These are phyloP conservation scores for Phymanthus crucifer DNA, from an alignment of 92 coral and sea anemone species.

Conservation along the genomic window DNA sequence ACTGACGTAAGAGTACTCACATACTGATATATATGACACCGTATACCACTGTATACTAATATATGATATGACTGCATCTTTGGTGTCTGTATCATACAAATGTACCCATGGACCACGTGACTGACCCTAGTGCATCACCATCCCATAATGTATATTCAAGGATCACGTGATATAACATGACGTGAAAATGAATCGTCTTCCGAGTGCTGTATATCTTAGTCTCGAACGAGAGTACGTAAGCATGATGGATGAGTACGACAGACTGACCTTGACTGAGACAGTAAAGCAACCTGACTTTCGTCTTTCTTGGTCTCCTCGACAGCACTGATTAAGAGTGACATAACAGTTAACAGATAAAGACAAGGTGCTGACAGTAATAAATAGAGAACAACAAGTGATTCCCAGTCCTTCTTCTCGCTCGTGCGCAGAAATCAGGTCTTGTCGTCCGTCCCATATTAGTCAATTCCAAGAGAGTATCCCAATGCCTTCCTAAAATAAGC, in stretches of 20 bases:
- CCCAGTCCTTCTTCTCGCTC: too few species aligned
- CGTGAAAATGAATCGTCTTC: too few species aligned
- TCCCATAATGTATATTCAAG: not conserved
- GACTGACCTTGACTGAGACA: conserved; percentile 38
- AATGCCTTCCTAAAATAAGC: not conserved
- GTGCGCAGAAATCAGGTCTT: too few species aligned
- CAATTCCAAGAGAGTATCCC: not conserved
- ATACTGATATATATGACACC: not conserved
- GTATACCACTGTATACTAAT: not conserved
- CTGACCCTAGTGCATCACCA: not conserved
- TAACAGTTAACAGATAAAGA: conserved; percentile 6
- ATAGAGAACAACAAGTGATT: not conserved
- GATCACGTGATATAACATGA: not conserved
- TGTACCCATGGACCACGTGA: conserved; percentile 2
- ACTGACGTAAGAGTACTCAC: not conserved
- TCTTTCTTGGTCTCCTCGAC: conserved; percentile 26
- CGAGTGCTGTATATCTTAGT: not conserved
- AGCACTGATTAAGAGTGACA: conserved; percentile 17
- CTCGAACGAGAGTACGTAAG: not conserved
- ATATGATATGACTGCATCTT: not conserved
- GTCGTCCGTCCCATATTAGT: not conserved
- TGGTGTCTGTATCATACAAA: too few species aligned
- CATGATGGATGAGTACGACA: not conserved
- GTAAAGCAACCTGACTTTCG: conserved; percentile 14
- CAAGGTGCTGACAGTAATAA: not conserved